These are phyloP conservation scores for Drosophila orosa DNA, from an alignment of 1,140 invertebrate genomes.

Conservation along the genomic window DNA sequence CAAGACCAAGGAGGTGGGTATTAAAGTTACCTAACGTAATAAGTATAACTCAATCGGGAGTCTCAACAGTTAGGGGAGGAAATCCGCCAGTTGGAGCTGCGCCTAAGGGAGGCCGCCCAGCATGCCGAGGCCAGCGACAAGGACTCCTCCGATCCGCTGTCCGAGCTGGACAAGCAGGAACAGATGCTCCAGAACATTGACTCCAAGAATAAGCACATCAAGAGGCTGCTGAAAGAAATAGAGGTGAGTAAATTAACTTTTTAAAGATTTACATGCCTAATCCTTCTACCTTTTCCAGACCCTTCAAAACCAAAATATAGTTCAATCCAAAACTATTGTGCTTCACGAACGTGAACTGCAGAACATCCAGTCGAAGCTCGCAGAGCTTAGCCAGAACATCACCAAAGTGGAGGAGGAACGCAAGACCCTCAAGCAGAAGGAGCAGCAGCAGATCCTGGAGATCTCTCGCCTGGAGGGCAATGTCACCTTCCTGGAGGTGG, in stretches of 20 bases:
- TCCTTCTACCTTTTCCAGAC: constrained; percentile 34
- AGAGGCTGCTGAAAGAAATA: constrained; percentile 76
- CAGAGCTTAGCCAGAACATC: constrained; percentile 68
- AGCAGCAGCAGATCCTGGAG: constrained; percentile 61
- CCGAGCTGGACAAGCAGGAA: constrained; percentile 81
- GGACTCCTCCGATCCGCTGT: constrained; percentile 81
- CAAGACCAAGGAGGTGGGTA: constrained; percentile 66
- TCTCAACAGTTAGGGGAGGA: constrained; percentile 57
- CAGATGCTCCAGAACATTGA: constrained; percentile 81
- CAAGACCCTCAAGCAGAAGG: constrained; percentile 48
- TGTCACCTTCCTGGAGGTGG: constrained; percentile 73
- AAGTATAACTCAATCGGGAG: not conserved
- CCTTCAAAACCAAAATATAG: constrained; percentile 77
- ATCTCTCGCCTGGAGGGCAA: constrained; percentile 72
- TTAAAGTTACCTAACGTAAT: not conserved
- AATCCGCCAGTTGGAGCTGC: constrained; percentile 68
- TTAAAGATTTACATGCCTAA: not conserved
- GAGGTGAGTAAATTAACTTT: constrained; percentile 55
- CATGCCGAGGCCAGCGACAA: constrained; percentile 77
- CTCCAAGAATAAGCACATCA: constrained; percentile 83
- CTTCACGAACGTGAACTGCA: constrained; percentile 68
- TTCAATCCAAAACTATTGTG: constrained; percentile 74
- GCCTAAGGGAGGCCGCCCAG: constrained; percentile 63
- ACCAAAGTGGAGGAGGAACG: constrained; percentile 66
- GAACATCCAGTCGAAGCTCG: constrained; percentile 56